phyloP scores from a whole-genome alignment of 1,140 invertebrate genomes.

The Rhyzopertha dominica region DNA sequence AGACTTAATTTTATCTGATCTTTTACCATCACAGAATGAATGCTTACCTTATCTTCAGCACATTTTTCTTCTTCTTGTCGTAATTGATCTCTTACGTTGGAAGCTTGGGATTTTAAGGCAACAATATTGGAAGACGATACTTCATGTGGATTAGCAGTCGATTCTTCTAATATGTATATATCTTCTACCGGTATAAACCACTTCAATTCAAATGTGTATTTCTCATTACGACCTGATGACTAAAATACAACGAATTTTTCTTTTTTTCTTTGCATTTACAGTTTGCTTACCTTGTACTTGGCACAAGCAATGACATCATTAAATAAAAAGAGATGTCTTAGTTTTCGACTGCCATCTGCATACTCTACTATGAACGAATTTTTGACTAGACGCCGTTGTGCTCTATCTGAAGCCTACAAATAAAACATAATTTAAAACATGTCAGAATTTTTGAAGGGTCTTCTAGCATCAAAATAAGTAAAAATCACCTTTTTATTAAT shows the following conservation, averaged over 20 bases:
- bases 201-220: constrained; percentile 87
- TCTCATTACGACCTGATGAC: constrained; percentile 70
- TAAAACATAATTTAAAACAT: constrained; percentile 14
- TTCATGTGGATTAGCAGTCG: constrained; percentile 61
- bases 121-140: constrained; percentile 77
- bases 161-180: constrained; percentile 64
- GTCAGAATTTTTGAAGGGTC: too few species aligned
- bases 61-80: constrained; percentile 66
- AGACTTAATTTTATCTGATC: neutral
- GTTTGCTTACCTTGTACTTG: constrained; percentile 72
- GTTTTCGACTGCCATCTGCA: constrained; percentile 79
- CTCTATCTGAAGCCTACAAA: constrained; percentile 68
- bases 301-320: constrained; percentile 94
- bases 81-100: constrained; percentile 79
- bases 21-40: constrained; percentile 1
- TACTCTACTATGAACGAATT: constrained; percentile 93
- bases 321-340: constrained; percentile 89
- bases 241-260: too few species aligned
- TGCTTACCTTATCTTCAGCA: constrained; percentile 55
- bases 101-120: constrained; percentile 76
- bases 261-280: too few species aligned
- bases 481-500: neutral
- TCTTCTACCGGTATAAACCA: constrained; percentile 86
- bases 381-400: constrained; percentile 82
- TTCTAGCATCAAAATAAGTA: constrained; percentile 3